Percentiles rank a stretch among this genome's conserved stretches.
phyloP scores from a whole-genome alignment of 2,797 vertebrate species.

The Dromococcyx pavoninus region DNA sequence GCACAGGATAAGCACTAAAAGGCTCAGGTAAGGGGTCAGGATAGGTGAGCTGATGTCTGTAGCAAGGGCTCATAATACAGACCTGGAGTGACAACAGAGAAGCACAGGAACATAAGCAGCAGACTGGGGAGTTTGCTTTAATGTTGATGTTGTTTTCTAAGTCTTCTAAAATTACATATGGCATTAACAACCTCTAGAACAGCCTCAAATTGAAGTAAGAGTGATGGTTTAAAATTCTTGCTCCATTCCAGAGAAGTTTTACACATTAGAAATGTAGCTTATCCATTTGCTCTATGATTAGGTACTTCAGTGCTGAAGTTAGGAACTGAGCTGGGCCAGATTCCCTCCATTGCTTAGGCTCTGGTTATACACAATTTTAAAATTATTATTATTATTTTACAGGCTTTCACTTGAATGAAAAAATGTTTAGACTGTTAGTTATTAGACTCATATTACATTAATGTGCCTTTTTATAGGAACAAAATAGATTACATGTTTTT shows the following conservation, averaged over 20 bases:
- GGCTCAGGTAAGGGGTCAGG: background rate
- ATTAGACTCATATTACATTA: background rate
- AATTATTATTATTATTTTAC: background rate
- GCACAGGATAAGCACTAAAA: background rate
- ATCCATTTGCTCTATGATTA: background rate
- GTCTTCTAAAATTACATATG: background rate
- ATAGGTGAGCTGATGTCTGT: background rate
- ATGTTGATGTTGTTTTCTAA: background rate
- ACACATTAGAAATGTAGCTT: background rate
- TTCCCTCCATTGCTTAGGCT: background rate
- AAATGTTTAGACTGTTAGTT: background rate
- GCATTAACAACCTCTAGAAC: background rate
- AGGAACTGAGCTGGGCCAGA: background rate
- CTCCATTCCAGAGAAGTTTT: background rate
- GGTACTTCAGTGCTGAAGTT: background rate
- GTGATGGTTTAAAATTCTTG: background rate
- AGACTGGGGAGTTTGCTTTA: background rate
- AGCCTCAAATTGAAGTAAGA: background rate
- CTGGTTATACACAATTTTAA: background rate
- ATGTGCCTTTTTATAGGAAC: background rate
- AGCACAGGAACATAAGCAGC: background rate
- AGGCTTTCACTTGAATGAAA: background rate
- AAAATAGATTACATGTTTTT: background rate
- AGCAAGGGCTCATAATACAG: background rate
- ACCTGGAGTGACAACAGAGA: background rate